phyloP scores from a whole-genome alignment of 2,113 vertebrate genomes.

The Peromyscus leucopus region DNA sequence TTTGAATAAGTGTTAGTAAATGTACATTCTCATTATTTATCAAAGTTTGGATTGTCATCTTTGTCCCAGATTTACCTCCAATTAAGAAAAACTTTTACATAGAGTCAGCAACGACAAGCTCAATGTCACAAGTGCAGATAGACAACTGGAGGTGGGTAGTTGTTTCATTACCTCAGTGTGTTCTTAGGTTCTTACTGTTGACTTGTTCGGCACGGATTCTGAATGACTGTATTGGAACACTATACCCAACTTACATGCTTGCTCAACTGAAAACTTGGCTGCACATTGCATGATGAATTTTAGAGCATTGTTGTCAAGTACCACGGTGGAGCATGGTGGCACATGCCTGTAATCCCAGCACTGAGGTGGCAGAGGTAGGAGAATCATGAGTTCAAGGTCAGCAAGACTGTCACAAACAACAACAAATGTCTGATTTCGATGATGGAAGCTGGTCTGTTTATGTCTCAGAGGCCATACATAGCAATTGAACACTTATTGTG shows the following conservation, averaged over 20 bases:
- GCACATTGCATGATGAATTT: background rate
- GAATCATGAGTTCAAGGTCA: background rate
- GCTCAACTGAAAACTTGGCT: constrained; percentile 21
- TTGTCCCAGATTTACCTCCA: constrained; percentile 90
- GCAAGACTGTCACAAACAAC: background rate
- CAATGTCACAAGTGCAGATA: constrained; percentile 91
- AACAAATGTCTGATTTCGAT: background rate
- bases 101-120: constrained; percentile 89
- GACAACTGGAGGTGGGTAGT: constrained; percentile 91
- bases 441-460: background rate
- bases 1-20: constrained; percentile 32
- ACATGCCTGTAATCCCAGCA: background rate
- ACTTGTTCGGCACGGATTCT: background rate
- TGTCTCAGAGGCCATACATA: background rate
- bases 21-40: constrained; percentile 55
- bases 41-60: constrained; percentile 49
- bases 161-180: constrained; percentile 43
- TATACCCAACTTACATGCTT: background rate
- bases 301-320: background rate
- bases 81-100: constrained; percentile 95
- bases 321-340: background rate
- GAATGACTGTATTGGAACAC: constrained; percentile 4
- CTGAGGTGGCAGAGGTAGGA: background rate
- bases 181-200: background rate
- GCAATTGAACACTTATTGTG: background rate